These are phyloP conservation scores for Sebastes cheni DNA, from an alignment of 2,797 vertebrate genomes.

Conservation along the genomic window DNA sequence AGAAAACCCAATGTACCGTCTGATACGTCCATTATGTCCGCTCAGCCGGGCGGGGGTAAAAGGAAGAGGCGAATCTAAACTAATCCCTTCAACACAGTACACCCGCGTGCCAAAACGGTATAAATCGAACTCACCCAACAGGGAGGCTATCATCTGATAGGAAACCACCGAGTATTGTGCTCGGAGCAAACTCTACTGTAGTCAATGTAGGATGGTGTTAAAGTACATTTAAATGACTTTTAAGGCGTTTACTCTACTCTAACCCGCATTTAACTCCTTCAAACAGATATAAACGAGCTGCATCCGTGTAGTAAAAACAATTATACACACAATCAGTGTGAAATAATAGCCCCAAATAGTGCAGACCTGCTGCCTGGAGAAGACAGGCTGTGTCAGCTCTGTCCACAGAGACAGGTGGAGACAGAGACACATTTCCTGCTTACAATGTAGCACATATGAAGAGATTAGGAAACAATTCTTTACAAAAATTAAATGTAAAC, in stretches of 20 bases:
- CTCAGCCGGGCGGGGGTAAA: constrained; percentile 46
- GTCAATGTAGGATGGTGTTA: not conserved
- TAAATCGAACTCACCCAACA: constrained; percentile 39
- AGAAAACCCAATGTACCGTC: not conserved
- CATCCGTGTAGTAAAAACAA: not conserved
- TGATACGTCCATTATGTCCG: constrained; percentile 6
- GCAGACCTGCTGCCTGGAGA: too few species aligned
- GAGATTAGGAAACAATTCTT: too few species aligned
- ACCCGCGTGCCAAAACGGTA: accelerated
- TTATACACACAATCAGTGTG: not conserved
- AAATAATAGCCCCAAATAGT: accelerated
- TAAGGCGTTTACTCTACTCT: not conserved
- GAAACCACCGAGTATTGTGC: constrained; percentile 33
- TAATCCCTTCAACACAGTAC: not conserved
- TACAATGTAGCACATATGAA: too few species aligned
- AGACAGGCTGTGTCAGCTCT: too few species aligned
- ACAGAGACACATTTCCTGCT: too few species aligned
- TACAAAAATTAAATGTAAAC: too few species aligned
- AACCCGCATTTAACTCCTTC: not conserved
- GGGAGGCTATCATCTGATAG: constrained; percentile 33
- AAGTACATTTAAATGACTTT: not conserved
- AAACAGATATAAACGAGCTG: not conserved
- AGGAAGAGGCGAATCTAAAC: not conserved
- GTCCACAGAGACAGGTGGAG: too few species aligned
- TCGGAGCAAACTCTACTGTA: not conserved